Conservation (phyloP, 2,797 vertebrate genomes). For the Xiphorhynchus erythropygius region DNA sequence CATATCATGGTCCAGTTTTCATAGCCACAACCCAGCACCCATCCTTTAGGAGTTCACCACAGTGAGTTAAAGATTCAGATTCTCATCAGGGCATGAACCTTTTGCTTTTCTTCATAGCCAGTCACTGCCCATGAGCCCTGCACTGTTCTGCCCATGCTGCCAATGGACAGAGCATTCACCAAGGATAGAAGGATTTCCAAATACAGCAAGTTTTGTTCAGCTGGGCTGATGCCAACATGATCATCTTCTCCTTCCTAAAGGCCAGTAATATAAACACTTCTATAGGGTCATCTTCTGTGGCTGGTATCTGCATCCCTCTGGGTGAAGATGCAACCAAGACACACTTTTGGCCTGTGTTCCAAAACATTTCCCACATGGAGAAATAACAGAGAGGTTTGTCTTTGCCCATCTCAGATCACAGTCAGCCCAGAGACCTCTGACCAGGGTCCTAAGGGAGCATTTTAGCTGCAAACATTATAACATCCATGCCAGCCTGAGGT, state of each 20-base stretch:
- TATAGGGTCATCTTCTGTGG: neutral
- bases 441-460: neutral
- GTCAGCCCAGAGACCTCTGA: neutral
- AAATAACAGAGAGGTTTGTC: neutral
- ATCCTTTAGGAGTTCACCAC: neutral
- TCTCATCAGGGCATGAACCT: neutral
- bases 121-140: neutral
- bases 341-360: neutral
- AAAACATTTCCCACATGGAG: neutral
- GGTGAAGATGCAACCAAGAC: neutral
- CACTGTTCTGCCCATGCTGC: neutral
- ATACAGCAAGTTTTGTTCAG: neutral
- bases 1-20: neutral
- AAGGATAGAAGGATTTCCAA: neutral
- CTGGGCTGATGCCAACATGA: neutral
- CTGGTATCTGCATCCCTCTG: neutral
- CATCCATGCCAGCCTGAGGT: neutral
- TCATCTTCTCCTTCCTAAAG: neutral
- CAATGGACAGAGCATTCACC: neutral
- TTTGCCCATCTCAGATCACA: neutral
- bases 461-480: neutral
- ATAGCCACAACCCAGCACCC: neutral
- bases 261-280: neutral
- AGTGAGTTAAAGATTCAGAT: neutral
- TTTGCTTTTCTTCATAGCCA: neutral